These are phyloP conservation scores for Osmerus eperlanus DNA, from an alignment of 2,113 vertebrate genomes.

Conservation along the genomic window DNA sequence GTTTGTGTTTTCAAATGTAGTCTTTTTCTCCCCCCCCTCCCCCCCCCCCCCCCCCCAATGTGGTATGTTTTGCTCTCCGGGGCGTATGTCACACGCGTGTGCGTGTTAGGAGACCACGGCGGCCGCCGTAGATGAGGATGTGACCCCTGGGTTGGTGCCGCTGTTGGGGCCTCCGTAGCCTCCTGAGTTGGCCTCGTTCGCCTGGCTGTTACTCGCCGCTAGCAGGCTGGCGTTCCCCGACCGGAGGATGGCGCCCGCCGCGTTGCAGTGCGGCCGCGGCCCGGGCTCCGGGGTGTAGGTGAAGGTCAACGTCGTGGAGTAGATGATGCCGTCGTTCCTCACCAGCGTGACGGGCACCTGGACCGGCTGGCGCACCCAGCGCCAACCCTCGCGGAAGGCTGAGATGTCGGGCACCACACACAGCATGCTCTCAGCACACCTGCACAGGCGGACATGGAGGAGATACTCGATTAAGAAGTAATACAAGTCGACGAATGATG, in stretches of 20 bases:
- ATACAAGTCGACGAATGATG: not conserved
- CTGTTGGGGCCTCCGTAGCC: conserved; percentile 73
- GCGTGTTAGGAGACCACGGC: conserved; percentile 95
- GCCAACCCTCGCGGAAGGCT: conserved; percentile 97
- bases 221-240: conserved; percentile 84
- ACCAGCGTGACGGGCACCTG: conserved; percentile 99
- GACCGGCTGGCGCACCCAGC: conserved; percentile 97
- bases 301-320: conserved; percentile 98
- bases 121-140: conserved; percentile 89
- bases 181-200: conserved; percentile 77
- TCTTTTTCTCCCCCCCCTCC: conserved; percentile 19
- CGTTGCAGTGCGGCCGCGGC: conserved; percentile 94
- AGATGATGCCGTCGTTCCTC: conserved; percentile 96
- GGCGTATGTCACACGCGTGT: conserved; percentile 64
- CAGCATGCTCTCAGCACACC: conserved; percentile 97
- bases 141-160: conserved; percentile 79
- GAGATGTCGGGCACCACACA: conserved; percentile 99
- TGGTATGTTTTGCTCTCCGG: conserved; percentile 52
- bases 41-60: conserved; percentile 36
- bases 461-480: not conserved
- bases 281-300: conserved; percentile 98
- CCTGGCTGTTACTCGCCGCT: conserved; percentile 77
- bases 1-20: conserved; percentile 51
- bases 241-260: conserved; percentile 94
- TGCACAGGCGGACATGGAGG: conserved; percentile 48